Evolutionary conservation across 92 coral and sea anemone species (phyloP).

Genomic region (Parazoanthus atlanticus): DNA sequence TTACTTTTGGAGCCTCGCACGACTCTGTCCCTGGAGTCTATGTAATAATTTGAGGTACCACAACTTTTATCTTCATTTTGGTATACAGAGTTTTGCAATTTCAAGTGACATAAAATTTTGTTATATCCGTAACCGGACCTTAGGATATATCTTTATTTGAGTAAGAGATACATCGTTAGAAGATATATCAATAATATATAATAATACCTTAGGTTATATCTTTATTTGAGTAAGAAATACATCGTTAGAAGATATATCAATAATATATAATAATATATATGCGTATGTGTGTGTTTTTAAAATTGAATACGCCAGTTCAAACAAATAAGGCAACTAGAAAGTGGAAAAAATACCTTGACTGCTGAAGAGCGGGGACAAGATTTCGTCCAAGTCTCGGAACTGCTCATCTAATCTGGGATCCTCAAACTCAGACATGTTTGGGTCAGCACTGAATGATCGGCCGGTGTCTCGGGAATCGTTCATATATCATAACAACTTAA

Average conservation of each 20-base stretch:
- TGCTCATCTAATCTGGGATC: slow-evolving; percentile 34
- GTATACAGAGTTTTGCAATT: not conserved
- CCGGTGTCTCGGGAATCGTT: not conserved
- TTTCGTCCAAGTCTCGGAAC: slow-evolving; percentile 35
- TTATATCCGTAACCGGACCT: not conserved
- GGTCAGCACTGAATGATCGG: not conserved
- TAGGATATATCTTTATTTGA: not conserved
- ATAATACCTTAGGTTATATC: too few relatives aligned
- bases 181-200: not conserved
- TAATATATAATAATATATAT: too few relatives aligned
- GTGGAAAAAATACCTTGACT: slow-evolving; percentile 24
- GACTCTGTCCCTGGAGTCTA: too few relatives aligned
- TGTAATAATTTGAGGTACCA: too few relatives aligned
- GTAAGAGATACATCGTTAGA: not conserved
- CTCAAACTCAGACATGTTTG: slow-evolving; percentile 23
- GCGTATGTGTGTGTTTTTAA: too few relatives aligned
- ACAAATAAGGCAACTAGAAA: too few relatives aligned
- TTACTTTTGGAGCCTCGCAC: too few relatives aligned
- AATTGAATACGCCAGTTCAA: too few relatives aligned
- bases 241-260: not conserved
- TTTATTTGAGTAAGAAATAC: not conserved
- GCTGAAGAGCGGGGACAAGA: slow-evolving; percentile 26
- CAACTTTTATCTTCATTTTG: too few relatives aligned
- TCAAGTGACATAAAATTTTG: not conserved
- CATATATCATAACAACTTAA: not conserved